Conservation (phyloP, 2,113 vertebrate genomes). For the Ramphastos sulfuratus region DNA sequence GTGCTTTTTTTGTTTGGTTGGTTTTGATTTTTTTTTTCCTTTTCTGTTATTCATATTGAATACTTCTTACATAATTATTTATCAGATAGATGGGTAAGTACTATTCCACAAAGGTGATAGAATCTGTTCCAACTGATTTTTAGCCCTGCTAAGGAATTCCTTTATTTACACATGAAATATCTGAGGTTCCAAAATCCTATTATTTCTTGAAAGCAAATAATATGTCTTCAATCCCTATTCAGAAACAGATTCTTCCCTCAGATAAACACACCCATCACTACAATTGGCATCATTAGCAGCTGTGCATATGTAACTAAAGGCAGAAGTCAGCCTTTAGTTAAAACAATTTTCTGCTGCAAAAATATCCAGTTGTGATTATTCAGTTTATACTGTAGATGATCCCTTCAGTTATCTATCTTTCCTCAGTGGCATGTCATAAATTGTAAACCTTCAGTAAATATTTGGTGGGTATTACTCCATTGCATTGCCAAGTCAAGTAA, state of each 20-base stretch:
- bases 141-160: not conserved
- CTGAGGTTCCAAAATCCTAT: not conserved
- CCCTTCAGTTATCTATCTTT: not conserved
- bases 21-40: not conserved
- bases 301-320: not conserved
- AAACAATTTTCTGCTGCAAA: not conserved
- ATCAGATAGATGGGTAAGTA: not conserved
- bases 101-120: not conserved
- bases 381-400: not conserved
- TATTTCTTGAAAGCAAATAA: not conserved
- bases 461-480: not conserved
- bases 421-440: not conserved
- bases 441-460: not conserved
- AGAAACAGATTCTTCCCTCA: not conserved
- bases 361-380: not conserved
- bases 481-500: slow-evolving; percentile 2
- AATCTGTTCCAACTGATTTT: not conserved
- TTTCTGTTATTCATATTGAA: not conserved
- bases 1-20: not conserved
- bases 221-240: not conserved
- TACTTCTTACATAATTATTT: not conserved
- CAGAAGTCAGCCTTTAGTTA: not conserved
- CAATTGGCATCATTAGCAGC: not conserved
- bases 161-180: not conserved
- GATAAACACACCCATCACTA: not conserved